phyloP scores from a whole-genome alignment of 2,797 vertebrate genomes.

The Prunella strophiata region DNA sequence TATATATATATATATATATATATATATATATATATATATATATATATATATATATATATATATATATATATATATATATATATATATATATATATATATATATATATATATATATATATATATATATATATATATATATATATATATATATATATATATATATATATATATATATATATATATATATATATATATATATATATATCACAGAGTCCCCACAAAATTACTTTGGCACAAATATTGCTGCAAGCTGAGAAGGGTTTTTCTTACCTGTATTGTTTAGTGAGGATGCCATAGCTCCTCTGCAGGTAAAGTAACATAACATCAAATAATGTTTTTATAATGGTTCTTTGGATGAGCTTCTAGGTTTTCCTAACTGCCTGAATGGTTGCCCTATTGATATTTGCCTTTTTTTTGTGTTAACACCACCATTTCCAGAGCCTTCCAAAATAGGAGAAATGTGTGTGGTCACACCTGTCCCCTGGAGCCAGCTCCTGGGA shows the following conservation, averaged over 20 bases:
- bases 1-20: too few species aligned
- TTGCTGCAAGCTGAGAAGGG: neutral
- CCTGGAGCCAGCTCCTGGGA: neutral
- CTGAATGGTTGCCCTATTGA: neutral
- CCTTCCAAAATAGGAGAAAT: neutral
- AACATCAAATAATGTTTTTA: neutral
- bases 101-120: too few species aligned
- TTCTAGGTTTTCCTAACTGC: neutral
- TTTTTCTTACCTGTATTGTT: neutral
- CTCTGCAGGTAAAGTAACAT: neutral
- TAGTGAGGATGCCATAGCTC: neutral
- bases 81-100: too few species aligned
- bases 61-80: too few species aligned
- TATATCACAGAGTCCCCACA: too few species aligned
- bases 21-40: too few species aligned
- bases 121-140: too few species aligned
- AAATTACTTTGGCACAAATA: neutral
- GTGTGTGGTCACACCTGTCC: accelerated
- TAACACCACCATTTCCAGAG: neutral
- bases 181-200: too few species aligned
- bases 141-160: too few species aligned
- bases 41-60: too few species aligned
- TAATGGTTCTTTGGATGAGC: neutral
- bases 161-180: too few species aligned
- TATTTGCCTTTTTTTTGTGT: neutral